phyloP scores from a whole-genome alignment of 2,888 invertebrate species.

The Hydriomena furcata region DNA sequence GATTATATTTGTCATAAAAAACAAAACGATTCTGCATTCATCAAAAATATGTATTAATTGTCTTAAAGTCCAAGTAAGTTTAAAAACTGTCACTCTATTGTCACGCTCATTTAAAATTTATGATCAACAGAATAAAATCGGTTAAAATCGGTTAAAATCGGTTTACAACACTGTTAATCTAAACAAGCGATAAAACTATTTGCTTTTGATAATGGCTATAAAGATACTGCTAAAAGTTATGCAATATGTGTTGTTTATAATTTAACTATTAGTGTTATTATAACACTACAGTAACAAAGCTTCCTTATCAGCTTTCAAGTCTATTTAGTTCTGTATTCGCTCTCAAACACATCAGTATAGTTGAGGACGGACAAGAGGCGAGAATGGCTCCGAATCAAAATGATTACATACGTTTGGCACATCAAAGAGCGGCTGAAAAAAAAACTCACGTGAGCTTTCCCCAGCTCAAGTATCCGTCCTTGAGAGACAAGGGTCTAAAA shows the following conservation, averaged over 20 bases:
- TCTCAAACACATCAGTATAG: constrained; percentile 2
- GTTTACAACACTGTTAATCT: too few relatives aligned
- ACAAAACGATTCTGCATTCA: too few relatives aligned
- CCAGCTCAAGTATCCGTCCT: constrained; percentile 76
- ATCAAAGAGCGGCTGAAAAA: constrained; percentile 53
- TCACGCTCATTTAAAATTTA: too few relatives aligned
- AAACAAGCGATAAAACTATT: too few relatives aligned
- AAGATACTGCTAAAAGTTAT: neutral
- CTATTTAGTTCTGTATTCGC: constrained; percentile 12
- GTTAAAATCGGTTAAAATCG: too few relatives aligned
- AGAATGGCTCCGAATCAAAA: constrained; percentile 46
- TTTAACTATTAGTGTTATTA: neutral
- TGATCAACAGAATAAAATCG: too few relatives aligned
- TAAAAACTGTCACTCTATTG: too few relatives aligned
- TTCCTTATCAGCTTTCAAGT: constrained; percentile 7
- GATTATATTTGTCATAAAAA: too few relatives aligned
- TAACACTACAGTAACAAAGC: constrained; percentile 6
- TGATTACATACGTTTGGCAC: constrained; percentile 46
- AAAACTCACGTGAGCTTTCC: constrained; percentile 71
- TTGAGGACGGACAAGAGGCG: neutral
- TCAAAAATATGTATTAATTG: too few relatives aligned
- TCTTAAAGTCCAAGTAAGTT: too few relatives aligned
- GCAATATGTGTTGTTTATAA: too few relatives aligned
- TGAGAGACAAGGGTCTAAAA: constrained; percentile 61
- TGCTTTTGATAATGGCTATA: too few relatives aligned